These are phyloP conservation scores for Diorhabda sublineata DNA, from an alignment of 1,140 invertebrate genomes.

Conservation along the genomic window DNA sequence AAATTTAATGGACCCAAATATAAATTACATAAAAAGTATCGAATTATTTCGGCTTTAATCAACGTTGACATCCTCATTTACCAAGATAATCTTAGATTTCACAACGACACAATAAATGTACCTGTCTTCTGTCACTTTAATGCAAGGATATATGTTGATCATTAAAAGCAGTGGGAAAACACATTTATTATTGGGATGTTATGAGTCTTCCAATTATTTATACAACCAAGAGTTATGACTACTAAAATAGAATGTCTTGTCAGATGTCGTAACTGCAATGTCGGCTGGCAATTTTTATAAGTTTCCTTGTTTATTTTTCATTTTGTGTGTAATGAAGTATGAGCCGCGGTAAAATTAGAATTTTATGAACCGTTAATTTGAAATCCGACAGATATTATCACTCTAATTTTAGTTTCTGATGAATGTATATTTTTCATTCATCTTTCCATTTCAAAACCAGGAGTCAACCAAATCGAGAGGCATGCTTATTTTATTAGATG, in stretches of 20 bases:
- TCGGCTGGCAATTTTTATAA: conserved; percentile 5
- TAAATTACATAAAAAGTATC: too few relatives aligned
- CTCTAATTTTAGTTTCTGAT: neutral
- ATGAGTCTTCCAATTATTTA: conserved; percentile 6
- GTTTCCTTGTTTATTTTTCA: conserved; percentile 8
- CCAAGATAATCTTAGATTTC: too few relatives aligned
- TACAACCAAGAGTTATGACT: conserved; percentile 10
- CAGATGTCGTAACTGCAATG: conserved; percentile 12
- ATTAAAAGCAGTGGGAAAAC: neutral
- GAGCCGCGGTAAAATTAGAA: conserved; percentile 10
- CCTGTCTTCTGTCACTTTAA: too few relatives aligned
- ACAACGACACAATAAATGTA: too few relatives aligned
- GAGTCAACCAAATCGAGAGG: too few relatives aligned
- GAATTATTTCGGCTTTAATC: too few relatives aligned
- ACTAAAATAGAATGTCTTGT: conserved; percentile 14
- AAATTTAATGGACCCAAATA: too few relatives aligned
- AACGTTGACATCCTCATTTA: too few relatives aligned
- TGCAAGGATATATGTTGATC: too few relatives aligned
- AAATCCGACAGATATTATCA: conserved; percentile 2
- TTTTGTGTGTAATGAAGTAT: conserved; percentile 2
- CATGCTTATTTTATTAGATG: too few relatives aligned
- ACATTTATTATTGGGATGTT: conserved; percentile 4
- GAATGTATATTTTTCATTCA: too few relatives aligned
- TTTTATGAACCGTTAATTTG: conserved; percentile 5
- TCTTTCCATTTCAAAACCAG: too few relatives aligned